Evolutionary conservation across 2,888 invertebrate genomes (phyloP), one percentile per base, ranked within the genome.

Genomic region (Stictocephala bisonia): DNA sequence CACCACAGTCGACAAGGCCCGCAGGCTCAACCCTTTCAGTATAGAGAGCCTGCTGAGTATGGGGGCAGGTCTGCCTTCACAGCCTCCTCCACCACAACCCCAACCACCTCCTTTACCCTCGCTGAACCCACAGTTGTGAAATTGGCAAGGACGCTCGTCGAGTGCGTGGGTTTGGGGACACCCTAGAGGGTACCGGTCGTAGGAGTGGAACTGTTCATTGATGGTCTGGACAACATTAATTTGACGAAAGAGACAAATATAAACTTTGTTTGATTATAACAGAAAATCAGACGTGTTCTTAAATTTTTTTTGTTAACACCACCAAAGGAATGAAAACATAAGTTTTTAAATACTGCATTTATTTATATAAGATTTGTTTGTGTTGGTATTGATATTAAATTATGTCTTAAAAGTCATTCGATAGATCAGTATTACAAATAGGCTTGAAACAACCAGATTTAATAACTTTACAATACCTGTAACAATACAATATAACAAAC

Each of bases 11-110:
- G 79, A 86, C 84, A 84, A 88, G 88, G 83, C 90, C 87, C 86
- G 90, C 87, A 84, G 90, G 80, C 87, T 88, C 78, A 94, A 94
- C 85, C 94, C 95, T 66, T 95, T 95, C 87, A 94, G 94, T 86
- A 95, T 95, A 89, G 95, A 95, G 83, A 94, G 94, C 74, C 85
- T 95, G 79, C 29, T 68, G 50, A 68, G 50, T 22, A 24, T 51
- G n/a, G 27, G 67, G 6, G 50, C 67, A 3, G 67, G 24, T 9
- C 35, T 64, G 7, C 64, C 29, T 11, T 40, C 41, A n/a, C 64
- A 24, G 4, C 64, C 24, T 7, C 64, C 29, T 11, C 64, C 41
- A n/a, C 64, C 41, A 9, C 64, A 41, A 13, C 60, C 29, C 31
- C 60, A 35, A 15, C 24, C 20, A 13, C 60, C 40, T 4, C 40